Base-by-base conservation (phyloP, 2,888 invertebrate species). In the Crioceris asparagi region DNA sequence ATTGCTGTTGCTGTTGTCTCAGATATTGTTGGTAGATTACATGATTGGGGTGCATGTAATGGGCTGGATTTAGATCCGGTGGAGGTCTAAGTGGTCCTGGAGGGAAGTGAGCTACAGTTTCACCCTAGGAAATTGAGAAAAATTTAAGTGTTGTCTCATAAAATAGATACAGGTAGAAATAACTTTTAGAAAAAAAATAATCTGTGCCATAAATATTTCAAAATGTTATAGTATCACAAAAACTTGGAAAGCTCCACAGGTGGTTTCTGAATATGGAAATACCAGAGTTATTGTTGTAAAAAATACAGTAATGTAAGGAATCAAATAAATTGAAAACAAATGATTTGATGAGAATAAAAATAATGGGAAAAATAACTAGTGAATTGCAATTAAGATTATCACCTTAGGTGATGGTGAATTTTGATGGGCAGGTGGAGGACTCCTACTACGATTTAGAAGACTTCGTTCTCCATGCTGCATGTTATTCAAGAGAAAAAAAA, bases 391-490 rank as follows among this genome's bases (percentile, higher is more conserved):
- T n/a, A n/a, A n/a, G n/a, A n/a, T n/a, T 39, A 44, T 47, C 48
- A 52, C 51, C 50, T 52, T 47, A 10, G 48, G 51, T 41, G 51
- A 51, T 53, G 79, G 79, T 58, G 79, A 77, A 60, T 79, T 84
- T 72, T 84, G 85, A 66, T 85, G 85, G 52, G 86, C 85, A 60
- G 85, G 85, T 58, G 85, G 85, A 57, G 84, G 85, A 65, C 83
- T 83, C 69, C 82, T 77, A 59, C 69, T 60, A 44, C 59, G 53
- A 53, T 61, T 62, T 54, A 56, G 59, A 45, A 56, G 47, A 50
- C 55, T 56, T 46, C 58, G 51, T 25, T 61, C 61, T 47, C 70
- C 63, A 60, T 70, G 75, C 79, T 79, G 74, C 61, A 64, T 68
- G 71, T 63, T 62, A 61, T 59, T 60, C 52, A 54, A 43, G 47